Base-by-base conservation (phyloP, 2,113 vertebrate genomes). In the Rafetus swinhoei region DNA sequence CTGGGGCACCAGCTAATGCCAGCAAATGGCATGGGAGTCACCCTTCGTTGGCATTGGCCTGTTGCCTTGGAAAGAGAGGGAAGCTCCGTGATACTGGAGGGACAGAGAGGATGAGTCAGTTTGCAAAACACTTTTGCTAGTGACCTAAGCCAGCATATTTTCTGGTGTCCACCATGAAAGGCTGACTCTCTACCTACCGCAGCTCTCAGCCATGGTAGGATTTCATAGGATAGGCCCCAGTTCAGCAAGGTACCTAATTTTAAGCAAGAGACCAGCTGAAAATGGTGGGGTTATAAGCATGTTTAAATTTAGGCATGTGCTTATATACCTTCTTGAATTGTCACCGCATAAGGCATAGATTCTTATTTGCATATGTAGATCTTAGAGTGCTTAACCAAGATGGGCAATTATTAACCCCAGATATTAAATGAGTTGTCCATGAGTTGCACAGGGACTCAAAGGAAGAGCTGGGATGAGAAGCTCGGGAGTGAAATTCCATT, bases 341-440 rank as follows among this genome's bases (percentile, higher is more conserved):
- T 82, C 88, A 83, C 86, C 92, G 55, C 77, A 84, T 88, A 89
- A 93, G 88, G 88, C 91, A 91, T 90, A 93, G 92, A 95, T 90
- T 91, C 80, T 55, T 88, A 6, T 93, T 93, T 90, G 80, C 60
- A 85, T 86, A 84, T 92, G 89, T 35, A 86, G 80, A 79, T 85
- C 82, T 87, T 65, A 62, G 86, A 83, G 80, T 10, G 85, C 57
- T 0, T 0, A 88, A 85, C 54, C 89, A 82, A 84, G 50, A 76
- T 93, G 86, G 92, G 84, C 32, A 87, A 94, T 87, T 59, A 21
- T 52, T 89, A 54, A 72, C 25, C 90, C 69, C 32, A 55, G 85
- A 52, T 21, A 19, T 2, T 25, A 27, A 72, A 59, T 88, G 87
- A 69, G 65, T 69, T 69, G 89, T 55, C 50, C 52, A 65, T 45